Evolutionary conservation across 2,113 vertebrate genomes (phyloP).

Genomic region (Halichoeres trimaculatus): DNA sequence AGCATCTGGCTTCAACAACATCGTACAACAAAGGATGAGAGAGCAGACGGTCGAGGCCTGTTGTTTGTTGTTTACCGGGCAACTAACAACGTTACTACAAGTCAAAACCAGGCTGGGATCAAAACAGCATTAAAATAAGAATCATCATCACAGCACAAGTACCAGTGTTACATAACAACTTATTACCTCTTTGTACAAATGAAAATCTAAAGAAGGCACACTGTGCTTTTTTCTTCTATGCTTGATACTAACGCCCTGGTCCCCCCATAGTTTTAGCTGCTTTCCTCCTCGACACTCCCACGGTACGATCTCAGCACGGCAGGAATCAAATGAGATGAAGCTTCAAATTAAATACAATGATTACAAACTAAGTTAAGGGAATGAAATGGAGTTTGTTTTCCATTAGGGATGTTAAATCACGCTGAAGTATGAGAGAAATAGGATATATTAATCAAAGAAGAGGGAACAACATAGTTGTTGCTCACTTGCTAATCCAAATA

Average conservation of each 20-base stretch:
- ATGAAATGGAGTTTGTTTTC: slow-evolving; percentile 35
- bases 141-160: too few species aligned
- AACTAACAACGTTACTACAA: slow-evolving; percentile 4
- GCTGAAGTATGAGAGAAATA: slow-evolving; percentile 8
- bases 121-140: not conserved
- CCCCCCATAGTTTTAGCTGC: not conserved
- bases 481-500: too few species aligned
- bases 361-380: slow-evolving; percentile 40
- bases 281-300: slow-evolving; percentile 40
- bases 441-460: slow-evolving; percentile 21
- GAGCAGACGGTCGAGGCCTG: slow-evolving; percentile 9
- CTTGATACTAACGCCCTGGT: too few species aligned
- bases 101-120: slow-evolving; percentile 10
- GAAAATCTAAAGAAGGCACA: too few species aligned
- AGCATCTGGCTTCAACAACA: slow-evolving; percentile 46
- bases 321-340: slow-evolving; percentile 50
- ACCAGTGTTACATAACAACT: too few species aligned
- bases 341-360: slow-evolving; percentile 51
- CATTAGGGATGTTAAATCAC: slow-evolving; percentile 37
- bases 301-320: slow-evolving; percentile 18
- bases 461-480: not conserved
- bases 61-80: slow-evolving; percentile 17
- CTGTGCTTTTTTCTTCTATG: too few species aligned
- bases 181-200: too few species aligned
- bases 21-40: slow-evolving; percentile 25